These are phyloP conservation scores for Parotocinclus haroldoi DNA, from an alignment of 2,797 vertebrate genomes.

Conservation along the genomic window DNA sequence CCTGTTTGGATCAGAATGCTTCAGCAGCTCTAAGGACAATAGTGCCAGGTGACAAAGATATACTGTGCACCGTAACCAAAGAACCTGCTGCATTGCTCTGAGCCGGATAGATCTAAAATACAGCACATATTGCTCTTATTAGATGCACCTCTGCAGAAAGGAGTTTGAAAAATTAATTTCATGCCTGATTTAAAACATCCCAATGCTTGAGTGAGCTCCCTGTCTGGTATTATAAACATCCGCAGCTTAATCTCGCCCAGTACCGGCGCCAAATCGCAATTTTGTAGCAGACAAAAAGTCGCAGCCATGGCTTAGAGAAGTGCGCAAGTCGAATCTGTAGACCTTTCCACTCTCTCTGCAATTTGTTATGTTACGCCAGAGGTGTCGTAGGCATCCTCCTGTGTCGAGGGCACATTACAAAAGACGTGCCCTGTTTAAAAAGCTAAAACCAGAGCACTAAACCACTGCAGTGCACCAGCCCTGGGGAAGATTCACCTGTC, in stretches of 20 bases:
- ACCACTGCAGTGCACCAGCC: conserved; percentile 7
- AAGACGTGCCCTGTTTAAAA: conserved; percentile 28
- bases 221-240: conserved; percentile 65
- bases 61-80: conserved; percentile 47
- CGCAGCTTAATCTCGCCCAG: conserved; percentile 54
- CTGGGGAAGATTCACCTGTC: background rate
- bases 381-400: conserved; percentile 8
- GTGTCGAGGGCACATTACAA: conserved; percentile 12
- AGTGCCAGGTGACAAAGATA: conserved; percentile 37
- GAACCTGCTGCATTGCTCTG: conserved; percentile 37
- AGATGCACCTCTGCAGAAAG: conserved; percentile 53
- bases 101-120: conserved; percentile 51
- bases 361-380: conserved; percentile 49
- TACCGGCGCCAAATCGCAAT: conserved; percentile 46
- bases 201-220: conserved; percentile 53
- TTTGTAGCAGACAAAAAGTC: conserved; percentile 46
- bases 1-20: conserved; percentile 34
- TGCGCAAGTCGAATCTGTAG: conserved; percentile 36
- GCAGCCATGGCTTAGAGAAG: conserved; percentile 33
- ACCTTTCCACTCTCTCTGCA: conserved; percentile 26
- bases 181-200: conserved; percentile 68
- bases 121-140: conserved; percentile 55
- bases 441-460: background rate
- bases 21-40: conserved; percentile 35
- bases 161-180: conserved; percentile 67